These are phyloP conservation scores for Pithecia hirsuta DNA, from an alignment of 2,797 vertebrate species.

Conservation along the genomic window DNA sequence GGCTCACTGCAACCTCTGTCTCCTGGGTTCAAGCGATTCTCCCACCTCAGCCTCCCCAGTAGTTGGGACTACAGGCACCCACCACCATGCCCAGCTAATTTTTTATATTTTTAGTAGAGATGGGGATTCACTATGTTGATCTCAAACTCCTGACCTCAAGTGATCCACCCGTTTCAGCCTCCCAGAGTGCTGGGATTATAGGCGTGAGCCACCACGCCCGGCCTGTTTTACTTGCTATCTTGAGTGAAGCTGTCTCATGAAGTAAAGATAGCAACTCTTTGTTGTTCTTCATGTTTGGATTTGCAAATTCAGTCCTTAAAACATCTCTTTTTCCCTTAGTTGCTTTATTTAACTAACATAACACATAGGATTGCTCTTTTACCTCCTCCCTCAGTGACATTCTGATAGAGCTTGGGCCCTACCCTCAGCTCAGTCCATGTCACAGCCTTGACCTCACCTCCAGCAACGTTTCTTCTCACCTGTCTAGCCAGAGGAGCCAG, in stretches of 20 bases:
- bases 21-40: background rate
- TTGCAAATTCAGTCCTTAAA: constrained; percentile 7
- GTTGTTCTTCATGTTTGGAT: background rate
- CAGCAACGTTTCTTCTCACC: background rate
- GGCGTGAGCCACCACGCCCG: accelerated
- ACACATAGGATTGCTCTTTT: background rate
- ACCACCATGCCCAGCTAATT: background rate
- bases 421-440: background rate
- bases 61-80: background rate
- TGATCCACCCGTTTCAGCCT: background rate
- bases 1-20: background rate
- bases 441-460: background rate
- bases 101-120: background rate
- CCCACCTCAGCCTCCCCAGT: background rate
- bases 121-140: background rate
- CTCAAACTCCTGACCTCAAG: background rate
- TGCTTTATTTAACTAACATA: background rate
- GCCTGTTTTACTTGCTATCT: background rate
- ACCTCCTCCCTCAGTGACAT: background rate
- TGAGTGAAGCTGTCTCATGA: background rate
- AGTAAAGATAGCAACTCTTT: background rate
- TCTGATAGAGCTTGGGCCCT: background rate
- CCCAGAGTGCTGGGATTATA: background rate
- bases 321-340: background rate
- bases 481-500: background rate